Evolutionary conservation across 2,888 invertebrate species (phyloP), one percentile per base, ranked within the genome.

Genomic region (Ormyrus pomaceus): DNA sequence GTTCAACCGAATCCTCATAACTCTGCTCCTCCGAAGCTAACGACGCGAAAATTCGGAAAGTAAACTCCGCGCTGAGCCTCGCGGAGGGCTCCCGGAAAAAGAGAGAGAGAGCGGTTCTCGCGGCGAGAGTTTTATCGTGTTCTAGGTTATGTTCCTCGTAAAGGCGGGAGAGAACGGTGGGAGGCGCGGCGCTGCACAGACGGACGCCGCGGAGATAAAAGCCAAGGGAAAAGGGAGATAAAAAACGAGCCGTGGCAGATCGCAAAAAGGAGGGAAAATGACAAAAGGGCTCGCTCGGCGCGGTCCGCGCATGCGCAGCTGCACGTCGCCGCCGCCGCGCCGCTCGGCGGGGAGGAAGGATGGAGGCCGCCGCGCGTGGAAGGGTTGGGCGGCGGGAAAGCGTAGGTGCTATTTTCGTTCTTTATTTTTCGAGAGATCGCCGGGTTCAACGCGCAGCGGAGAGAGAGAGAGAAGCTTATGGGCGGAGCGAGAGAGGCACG

Each of bases 181-280:
- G 46, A n/a, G 65, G n/a, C 48, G 11, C 13, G 65, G 45, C 55
- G 11, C 13, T 46, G 13, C 19, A 48, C 55, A 46, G 51, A 68
- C 75, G 59, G 64, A 70, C 34, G 45, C 55, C 59, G 69, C 62
- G 58, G n/a, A 53, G 56, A 70, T 34, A 75, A 66, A 53, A 56
- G 65, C 61, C 71, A 45, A 59, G 66, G 66, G 71, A 71, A 74
- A 74, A 56, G 61, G 11, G 64, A 76, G 73, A 79, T 56, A 81
- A 80, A 53, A 71, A 71, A 62, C 45, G 48, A 68, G 68, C 55
- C 48, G 11, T 7, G 56, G 13, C 34, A 13, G 59, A 65, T 46
- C 34, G 45, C 48, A 72, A 79, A 69, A 76, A 72, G 19, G 51
- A 70, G 51, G 64, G 10, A 56, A 34, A n/a, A 77, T 51, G 77